Evolutionary conservation across 2,888 invertebrate species (phyloP), one percentile per base, ranked within the genome.

Genomic region (Euproctis similis): DNA sequence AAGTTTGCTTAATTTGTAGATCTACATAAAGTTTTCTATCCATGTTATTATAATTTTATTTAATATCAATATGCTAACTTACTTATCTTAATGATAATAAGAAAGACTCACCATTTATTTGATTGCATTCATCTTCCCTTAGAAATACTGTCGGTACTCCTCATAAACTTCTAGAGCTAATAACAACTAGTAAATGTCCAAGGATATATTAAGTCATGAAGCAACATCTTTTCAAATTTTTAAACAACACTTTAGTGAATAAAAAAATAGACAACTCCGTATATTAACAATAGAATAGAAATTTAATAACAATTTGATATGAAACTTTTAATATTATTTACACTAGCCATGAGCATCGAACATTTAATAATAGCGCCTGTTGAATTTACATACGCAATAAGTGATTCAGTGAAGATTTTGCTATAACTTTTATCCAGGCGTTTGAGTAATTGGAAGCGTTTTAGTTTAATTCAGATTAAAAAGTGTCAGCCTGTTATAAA

Each of bases 361-460:
- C 37, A 35, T 50, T 31, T 29, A 31, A 43, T 44, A 26, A 38
- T 34, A 59, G 54, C 75, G 80, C 81, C 81, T 82, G 76, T 75
- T 77, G 67, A 66, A 60, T 70, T 63, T 58, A 39, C 61, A 51
- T 60, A 46, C 52, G 68, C 70, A 72, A 74, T 48, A 31, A 45
- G 32, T 46, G 34, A 26, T 41, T 25, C 28, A 31, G 24, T 30
- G 27, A 31, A 37, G 14, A 31, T 63, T 54, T 64, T 61, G 59
- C 58, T 58, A 31, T 21, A 14, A 38, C 13, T 39, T 38, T 49
- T 42, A 21, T 20, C 9, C 38, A 64, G 72, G 68, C 66, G 62
- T 35, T 46, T 24, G 7, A 13, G 10, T 8, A n/a, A 18, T 29
- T 8, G 8, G 32, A 30, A 31, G 28, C 34, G 38, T 39, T 37